Evolutionary conservation across 2,888 invertebrate genomes (phyloP).

Genomic region (Trimorus sp.): DNA sequence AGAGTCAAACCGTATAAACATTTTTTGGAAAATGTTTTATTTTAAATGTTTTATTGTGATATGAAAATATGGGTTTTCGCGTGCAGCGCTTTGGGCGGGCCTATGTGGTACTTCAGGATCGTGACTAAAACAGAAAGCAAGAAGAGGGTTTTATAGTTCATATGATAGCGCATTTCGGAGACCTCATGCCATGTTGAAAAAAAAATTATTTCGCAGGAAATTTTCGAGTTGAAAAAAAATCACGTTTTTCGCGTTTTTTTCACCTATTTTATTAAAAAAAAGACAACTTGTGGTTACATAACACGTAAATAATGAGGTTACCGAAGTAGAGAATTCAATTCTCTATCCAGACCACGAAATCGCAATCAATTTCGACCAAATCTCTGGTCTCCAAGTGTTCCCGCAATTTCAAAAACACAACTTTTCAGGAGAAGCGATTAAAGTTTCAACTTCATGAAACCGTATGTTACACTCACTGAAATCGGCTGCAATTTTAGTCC

Average conservation of each 20-base stretch:
- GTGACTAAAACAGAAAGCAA: no score
- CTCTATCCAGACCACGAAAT: neutral
- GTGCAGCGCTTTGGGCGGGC: no score
- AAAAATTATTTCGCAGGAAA: conserved; percentile 11
- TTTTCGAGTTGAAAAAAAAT: conserved; percentile 23
- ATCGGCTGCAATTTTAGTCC: conserved; percentile 18
- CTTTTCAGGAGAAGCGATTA: conserved; percentile 14
- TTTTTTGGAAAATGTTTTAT: no score
- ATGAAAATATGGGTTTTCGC: no score
- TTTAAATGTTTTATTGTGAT: no score
- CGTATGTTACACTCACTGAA: conserved; percentile 26
- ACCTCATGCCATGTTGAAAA: neutral
- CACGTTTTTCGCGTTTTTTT: conserved; percentile 14
- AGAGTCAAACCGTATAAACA: no score
- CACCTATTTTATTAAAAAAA: conserved; percentile 20
- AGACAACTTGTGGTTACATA: conserved; percentile 9
- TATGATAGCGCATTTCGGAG: conserved; percentile 1
- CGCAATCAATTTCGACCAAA: conserved; percentile 21
- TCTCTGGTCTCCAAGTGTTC: conserved; percentile 18
- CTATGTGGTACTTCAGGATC: no score
- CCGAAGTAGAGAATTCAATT: conserved; percentile 29
- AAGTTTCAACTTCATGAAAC: conserved; percentile 20
- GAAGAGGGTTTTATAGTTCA: no score
- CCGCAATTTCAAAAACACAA: conserved; percentile 17
- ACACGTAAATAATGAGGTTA: conserved; percentile 12